These are phyloP conservation scores for Lasioglossum lativentre DNA, from an alignment of 2,888 invertebrate species.

Conservation along the genomic window DNA sequence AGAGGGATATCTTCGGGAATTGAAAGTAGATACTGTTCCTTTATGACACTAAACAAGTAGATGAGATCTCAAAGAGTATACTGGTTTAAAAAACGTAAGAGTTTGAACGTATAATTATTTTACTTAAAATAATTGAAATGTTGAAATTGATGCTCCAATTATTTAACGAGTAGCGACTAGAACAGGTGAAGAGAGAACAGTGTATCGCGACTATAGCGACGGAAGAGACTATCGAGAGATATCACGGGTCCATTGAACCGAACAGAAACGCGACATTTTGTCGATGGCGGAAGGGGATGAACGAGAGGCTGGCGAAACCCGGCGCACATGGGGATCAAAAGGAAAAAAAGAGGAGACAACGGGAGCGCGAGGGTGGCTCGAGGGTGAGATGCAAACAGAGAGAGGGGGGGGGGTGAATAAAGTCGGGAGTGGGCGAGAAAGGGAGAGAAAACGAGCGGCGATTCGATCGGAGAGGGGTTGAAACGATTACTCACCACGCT, in stretches of 20 bases:
- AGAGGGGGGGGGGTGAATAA: conserved; percentile 32
- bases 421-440: conserved; percentile 17
- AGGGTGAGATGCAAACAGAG: conserved; percentile 31
- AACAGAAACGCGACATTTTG: conserved; percentile 69
- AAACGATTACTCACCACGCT: conserved; percentile 78
- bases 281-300: conserved; percentile 47
- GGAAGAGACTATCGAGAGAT: neutral
- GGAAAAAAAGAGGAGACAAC: conserved; percentile 28
- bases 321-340: conserved; percentile 44
- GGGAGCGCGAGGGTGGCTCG: neutral
- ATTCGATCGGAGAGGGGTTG: conserved; percentile 62
- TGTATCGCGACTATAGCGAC: neutral
- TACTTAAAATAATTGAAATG: no score
- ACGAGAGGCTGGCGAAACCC: conserved; percentile 18
- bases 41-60: no score
- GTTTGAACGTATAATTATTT: no score
- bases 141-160: no score
- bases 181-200: neutral
- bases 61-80: no score
- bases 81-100: no score
- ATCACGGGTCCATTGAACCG: conserved; percentile 34
- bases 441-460: conserved; percentile 34
- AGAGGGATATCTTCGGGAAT: no score
- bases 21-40: no score
- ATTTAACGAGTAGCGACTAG: no score